A percentile compares a stretch with the other conserved stretches of the same genome.
These are phyloP conservation scores for Sturnira hondurensis DNA, from an alignment of 2,113 vertebrate species.

Conservation along the genomic window DNA sequence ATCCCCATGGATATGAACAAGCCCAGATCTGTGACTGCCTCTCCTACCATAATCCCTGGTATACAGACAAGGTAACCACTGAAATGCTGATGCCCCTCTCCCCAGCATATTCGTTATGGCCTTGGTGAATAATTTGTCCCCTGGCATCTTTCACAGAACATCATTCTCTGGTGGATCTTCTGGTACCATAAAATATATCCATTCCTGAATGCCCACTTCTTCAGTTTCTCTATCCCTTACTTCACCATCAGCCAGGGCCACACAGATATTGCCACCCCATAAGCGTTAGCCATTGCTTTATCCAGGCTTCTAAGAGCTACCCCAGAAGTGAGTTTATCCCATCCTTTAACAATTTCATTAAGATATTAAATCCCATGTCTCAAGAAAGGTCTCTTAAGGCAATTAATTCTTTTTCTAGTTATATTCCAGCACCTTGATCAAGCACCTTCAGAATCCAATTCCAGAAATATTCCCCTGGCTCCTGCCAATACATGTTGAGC, in stretches of 20 bases:
- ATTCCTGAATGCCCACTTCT: not conserved
- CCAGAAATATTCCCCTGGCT: not conserved
- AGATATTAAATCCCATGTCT: not conserved
- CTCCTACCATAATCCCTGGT: not conserved
- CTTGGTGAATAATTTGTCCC: not conserved
- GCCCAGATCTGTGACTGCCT: not conserved
- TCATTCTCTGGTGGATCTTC: not conserved
- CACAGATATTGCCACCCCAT: not conserved
- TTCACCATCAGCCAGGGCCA: not conserved
- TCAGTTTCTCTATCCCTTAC: not conserved
- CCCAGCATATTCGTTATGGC: not conserved
- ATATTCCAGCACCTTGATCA: not conserved
- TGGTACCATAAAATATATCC: not conserved
- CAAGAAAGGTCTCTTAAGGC: not conserved
- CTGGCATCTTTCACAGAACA: not conserved
- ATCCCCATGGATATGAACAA: not conserved
- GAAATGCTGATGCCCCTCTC: not conserved
- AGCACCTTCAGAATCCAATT: not conserved
- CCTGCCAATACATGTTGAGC: not conserved
- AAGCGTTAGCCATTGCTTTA: not conserved
- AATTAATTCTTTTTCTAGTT: not conserved
- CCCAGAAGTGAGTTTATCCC: not conserved
- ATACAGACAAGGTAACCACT: not conserved
- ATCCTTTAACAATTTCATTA: not conserved
- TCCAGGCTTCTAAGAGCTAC: not conserved